Base-by-base conservation (phyloP, 2,797 vertebrate species). In the Pampus argenteus region DNA sequence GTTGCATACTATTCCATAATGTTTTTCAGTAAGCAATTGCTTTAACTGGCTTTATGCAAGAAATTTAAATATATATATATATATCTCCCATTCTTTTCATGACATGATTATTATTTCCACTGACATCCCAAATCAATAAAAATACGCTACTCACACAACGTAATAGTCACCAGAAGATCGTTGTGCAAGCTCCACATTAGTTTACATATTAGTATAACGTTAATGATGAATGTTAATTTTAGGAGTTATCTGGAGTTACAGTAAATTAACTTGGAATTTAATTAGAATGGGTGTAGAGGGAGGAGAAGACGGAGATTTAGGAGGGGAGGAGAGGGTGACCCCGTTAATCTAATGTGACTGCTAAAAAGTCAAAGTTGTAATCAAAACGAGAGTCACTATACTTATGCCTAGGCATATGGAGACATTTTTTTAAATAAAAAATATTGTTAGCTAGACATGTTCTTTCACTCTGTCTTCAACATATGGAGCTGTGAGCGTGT, bases 281-380 rank as follows among this genome's bases (percentile, higher is more conserved):
- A 82, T 86, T 78, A 77, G n/a, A 78, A 67, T 69, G 69, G 59
- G 60, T 61, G 70, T 65, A 62, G 44, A 55, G 42, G n/a, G 55
- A 50, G 44, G 3, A 62, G 28, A 57, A 20, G 48, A 63, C 31
- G n/a, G 22, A 76, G 40, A 49, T 82, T 59, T 66, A 60, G 63
- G 40, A 66, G 9, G 42, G 49, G 20, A 76, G 42, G 38, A 61
- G 59, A 73, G 11, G 25, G 58, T 58, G 26, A 83, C 52, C 59
- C 0, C 4, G 60, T 63, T 65, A 61, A 60, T 74, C 44, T 51
- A 56, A 67, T 58, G 26, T 55, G 26, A 22, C 18, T 70, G 44
- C 60, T 76, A 58, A 74, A 81, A 75, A 36, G 61, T 76, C 34
- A 38, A 55, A 51, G 0, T 25, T 23, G 14, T 9, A 28, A 44